Conservation (phyloP, 2,113 vertebrate genomes). For the Muntiacus muntjak region DNA sequence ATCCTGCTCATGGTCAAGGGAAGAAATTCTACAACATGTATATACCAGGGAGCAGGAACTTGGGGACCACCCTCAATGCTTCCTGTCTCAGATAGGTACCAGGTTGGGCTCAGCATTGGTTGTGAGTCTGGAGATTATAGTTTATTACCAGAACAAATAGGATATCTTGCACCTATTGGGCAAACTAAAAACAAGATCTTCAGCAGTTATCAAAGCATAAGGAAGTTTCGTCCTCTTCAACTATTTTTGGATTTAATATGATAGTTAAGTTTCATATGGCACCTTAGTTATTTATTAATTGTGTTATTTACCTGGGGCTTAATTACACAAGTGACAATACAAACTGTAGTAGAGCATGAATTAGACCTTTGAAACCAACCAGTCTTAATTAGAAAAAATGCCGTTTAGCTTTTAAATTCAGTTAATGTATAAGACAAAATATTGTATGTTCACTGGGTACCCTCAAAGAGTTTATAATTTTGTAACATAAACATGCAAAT, state of each 20-base stretch:
- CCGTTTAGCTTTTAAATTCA: background rate
- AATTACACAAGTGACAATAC: background rate
- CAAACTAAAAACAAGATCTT: background rate
- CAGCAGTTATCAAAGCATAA: background rate
- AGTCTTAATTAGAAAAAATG: constrained; percentile 51
- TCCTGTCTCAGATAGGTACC: background rate
- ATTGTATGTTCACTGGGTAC: background rate
- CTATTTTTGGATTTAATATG: background rate
- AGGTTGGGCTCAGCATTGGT: background rate
- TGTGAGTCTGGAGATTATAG: background rate
- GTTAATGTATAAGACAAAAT: background rate
- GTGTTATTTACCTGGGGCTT: background rate
- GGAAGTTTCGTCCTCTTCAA: background rate
- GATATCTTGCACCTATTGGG: background rate
- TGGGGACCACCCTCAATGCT: background rate
- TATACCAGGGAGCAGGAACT: background rate
- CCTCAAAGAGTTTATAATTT: background rate
- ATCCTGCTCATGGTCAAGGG: background rate
- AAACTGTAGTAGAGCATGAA: background rate
- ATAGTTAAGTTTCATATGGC: background rate
- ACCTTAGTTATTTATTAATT: background rate
- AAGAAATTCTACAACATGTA: background rate
- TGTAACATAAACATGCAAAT: background rate
- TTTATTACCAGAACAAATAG: background rate
- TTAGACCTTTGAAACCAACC: constrained; percentile 27